phyloP scores from a whole-genome alignment of 2,888 invertebrate genomes.

The Morpho helenor region DNA sequence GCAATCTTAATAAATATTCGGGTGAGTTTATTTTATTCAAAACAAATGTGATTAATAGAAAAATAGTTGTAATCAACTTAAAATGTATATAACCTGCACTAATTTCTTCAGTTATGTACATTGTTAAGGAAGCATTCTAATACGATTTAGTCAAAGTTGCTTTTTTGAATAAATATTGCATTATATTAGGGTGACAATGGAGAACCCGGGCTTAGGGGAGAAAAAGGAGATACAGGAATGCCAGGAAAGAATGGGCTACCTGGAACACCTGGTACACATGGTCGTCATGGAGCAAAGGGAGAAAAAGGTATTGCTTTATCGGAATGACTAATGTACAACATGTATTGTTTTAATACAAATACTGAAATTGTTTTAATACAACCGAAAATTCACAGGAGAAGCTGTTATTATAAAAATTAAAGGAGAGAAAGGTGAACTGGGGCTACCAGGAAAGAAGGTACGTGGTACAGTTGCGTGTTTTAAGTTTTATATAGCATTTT shows the following conservation, averaged over 20 bases:
- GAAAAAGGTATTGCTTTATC: slow-evolving; percentile 69
- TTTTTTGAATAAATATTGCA: too few relatives aligned
- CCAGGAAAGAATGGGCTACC: slow-evolving; percentile 73
- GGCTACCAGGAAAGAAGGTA: slow-evolving; percentile 48
- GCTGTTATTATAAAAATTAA: slow-evolving; percentile 46
- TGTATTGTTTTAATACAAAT: too few relatives aligned
- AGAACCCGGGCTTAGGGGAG: slow-evolving; percentile 40
- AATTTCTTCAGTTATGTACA: too few relatives aligned
- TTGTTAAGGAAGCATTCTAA: too few relatives aligned
- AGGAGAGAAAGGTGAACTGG: slow-evolving; percentile 50
- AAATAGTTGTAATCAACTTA: too few relatives aligned
- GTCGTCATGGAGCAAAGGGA: slow-evolving; percentile 85
- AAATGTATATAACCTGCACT: too few relatives aligned
- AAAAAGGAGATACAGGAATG: slow-evolving; percentile 55
- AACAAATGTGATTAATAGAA: too few relatives aligned
- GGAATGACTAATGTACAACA: too few relatives aligned
- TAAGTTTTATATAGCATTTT: too few relatives aligned
- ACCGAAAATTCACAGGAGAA: slow-evolving; percentile 40
- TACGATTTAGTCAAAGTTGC: too few relatives aligned
- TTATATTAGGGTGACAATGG: slow-evolving; percentile 23
- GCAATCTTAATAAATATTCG: slow-evolving; percentile 16
- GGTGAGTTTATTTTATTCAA: slow-evolving; percentile 6
- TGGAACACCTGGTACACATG: slow-evolving; percentile 85
- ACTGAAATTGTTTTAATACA: too few relatives aligned
- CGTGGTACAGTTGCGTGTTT: neutral